phyloP scores from a whole-genome alignment of 2,888 invertebrate genomes.

The Agrenia bidenticulata region DNA sequence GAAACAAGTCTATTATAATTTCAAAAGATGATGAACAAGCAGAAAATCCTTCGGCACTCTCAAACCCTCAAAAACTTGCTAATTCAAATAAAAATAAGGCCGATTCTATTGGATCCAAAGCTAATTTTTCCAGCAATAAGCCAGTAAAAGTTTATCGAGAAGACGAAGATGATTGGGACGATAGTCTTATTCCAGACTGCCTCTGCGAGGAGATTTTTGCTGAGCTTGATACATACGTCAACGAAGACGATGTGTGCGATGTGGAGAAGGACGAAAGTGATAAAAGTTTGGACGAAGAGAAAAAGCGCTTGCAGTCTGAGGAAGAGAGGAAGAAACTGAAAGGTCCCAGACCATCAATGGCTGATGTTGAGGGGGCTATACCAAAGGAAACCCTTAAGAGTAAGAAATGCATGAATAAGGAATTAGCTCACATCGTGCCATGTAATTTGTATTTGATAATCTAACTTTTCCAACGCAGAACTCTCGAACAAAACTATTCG shows the following conservation, averaged over 20 bases:
- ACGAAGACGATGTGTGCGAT: background rate
- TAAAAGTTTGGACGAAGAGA: constrained; percentile 25
- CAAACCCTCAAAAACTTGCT: too few species aligned
- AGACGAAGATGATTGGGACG: too few species aligned
- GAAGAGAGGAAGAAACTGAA: constrained; percentile 10
- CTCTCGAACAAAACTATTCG: constrained; percentile 28
- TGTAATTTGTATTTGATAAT: too few species aligned
- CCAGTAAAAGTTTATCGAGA: too few species aligned
- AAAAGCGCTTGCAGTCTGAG: constrained; percentile 1
- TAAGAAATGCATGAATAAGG: too few species aligned
- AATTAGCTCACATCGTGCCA: background rate
- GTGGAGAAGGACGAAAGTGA: constrained; percentile 20
- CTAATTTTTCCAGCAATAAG: too few species aligned
- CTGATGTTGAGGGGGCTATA: constrained; percentile 34
- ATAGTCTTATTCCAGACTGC: background rate
- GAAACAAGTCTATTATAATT: too few species aligned
- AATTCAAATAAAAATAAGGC: too few species aligned
- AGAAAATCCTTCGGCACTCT: too few species aligned
- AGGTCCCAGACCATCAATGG: constrained; percentile 15
- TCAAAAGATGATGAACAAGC: too few species aligned
- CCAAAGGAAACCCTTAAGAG: constrained; percentile 30
- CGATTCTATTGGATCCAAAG: too few species aligned
- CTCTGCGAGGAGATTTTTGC: background rate
- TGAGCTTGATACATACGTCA: constrained; percentile 2
- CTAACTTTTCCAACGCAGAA: too few species aligned